phyloP scores from a whole-genome alignment of 2,888 invertebrate genomes.

The Lithosia quadra region DNA sequence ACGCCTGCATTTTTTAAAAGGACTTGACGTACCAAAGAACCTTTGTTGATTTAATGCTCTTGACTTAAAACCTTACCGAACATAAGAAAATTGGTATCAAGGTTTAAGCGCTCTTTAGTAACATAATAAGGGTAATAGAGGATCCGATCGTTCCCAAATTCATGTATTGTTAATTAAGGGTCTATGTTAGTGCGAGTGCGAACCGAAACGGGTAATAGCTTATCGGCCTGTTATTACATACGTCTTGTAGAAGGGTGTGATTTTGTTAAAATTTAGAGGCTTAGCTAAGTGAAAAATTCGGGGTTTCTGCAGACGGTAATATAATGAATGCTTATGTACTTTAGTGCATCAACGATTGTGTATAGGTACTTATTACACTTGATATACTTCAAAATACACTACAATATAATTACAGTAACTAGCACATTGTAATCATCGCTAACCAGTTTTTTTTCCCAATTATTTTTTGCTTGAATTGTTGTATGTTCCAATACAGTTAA shows the following conservation, averaged over 20 bases:
- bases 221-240: constrained; percentile 30
- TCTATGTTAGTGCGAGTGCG: constrained; percentile 30
- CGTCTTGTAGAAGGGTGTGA: constrained; percentile 28
- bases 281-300: background rate
- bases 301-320: constrained; percentile 2
- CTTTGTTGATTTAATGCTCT: constrained; percentile 66
- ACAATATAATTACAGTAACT: too few relatives aligned
- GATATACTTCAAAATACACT: too few relatives aligned
- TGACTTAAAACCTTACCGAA: constrained; percentile 57
- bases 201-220: constrained; percentile 35
- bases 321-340: background rate
- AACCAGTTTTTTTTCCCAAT: too few relatives aligned
- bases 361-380: too few relatives aligned
- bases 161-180: constrained; percentile 43
- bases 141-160: constrained; percentile 37
- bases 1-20: constrained; percentile 73
- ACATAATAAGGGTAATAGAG: constrained; percentile 22
- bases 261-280: constrained; percentile 25
- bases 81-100: constrained; percentile 48
- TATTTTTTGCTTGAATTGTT: too few relatives aligned
- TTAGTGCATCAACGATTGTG: too few relatives aligned
- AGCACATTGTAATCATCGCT: too few relatives aligned
- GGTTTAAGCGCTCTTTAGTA: constrained; percentile 29
- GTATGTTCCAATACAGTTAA: too few relatives aligned
- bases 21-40: constrained; percentile 56